These are phyloP conservation scores for Agriopis marginaria DNA, from an alignment of 2,888 invertebrate genomes.

Conservation along the genomic window DNA sequence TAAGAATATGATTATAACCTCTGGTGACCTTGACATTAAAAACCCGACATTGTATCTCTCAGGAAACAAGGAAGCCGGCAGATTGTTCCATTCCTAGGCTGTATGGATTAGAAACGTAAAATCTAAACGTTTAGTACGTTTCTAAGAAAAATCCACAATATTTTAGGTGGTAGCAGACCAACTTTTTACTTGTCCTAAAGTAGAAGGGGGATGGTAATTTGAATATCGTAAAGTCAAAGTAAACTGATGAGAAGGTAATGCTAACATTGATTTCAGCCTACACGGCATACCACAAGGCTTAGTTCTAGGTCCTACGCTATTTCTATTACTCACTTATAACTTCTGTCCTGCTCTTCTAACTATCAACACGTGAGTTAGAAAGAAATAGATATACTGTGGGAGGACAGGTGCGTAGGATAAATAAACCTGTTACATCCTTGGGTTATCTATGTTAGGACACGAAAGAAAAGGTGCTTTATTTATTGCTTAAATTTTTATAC, in stretches of 20 bases:
- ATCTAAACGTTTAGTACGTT: not conserved
- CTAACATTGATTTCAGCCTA: constrained; percentile 52
- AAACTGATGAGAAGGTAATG: not conserved
- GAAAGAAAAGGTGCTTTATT: constrained; percentile 24
- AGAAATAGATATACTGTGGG: constrained; percentile 57
- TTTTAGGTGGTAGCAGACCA: not conserved
- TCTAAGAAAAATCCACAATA: not conserved
- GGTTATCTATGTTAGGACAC: constrained; percentile 31
- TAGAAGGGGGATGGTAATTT: too few relatives aligned
- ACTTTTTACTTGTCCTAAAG: too few relatives aligned
- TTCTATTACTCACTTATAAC: constrained; percentile 55
- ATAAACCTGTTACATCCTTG: constrained; percentile 39
- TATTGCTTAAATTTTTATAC: not conserved
- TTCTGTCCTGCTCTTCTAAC: constrained; percentile 50
- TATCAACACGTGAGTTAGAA: constrained; percentile 40
- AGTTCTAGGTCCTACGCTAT: constrained; percentile 60
- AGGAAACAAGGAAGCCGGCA: too few relatives aligned
- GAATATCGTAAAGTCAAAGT: not conserved
- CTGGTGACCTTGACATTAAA: too few relatives aligned
- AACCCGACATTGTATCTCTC: too few relatives aligned
- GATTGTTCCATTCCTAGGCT: too few relatives aligned
- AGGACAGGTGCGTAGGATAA: constrained; percentile 58
- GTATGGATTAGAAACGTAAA: too few relatives aligned
- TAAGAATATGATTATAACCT: too few relatives aligned
- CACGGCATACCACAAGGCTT: constrained; percentile 66